A percentile compares a stretch with the other conserved stretches of the same genome.
phyloP scores from a whole-genome alignment of 2,888 invertebrate genomes.

The Bellardia pandia region DNA sequence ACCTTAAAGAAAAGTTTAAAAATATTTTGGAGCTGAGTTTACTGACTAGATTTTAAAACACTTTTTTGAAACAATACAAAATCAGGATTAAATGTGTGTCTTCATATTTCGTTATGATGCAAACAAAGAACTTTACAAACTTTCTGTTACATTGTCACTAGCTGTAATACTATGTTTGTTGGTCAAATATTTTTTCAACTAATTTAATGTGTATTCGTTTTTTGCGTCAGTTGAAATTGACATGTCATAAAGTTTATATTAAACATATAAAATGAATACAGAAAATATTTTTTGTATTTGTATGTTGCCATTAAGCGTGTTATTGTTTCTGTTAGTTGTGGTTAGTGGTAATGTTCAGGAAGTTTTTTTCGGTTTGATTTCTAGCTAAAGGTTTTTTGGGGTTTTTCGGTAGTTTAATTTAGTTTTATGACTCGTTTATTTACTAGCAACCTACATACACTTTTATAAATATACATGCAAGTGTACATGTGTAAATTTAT shows the following conservation, averaged over 20 bases:
- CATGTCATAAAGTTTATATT: slow-evolving; percentile 37
- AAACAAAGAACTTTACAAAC: too few relatives aligned
- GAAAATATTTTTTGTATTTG: slow-evolving; percentile 21
- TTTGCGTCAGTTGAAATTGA: slow-evolving; percentile 45
- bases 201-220: slow-evolving; percentile 31
- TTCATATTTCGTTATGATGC: too few relatives aligned
- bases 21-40: too few relatives aligned
- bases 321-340: slow-evolving; percentile 17
- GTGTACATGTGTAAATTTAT: too few relatives aligned
- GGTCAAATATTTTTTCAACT: slow-evolving; percentile 21
- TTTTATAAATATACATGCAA: too few relatives aligned
- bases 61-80: too few relatives aligned
- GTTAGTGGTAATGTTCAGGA: slow-evolving; percentile 3
- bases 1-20: too few relatives aligned
- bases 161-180: background rate
- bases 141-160: too few relatives aligned
- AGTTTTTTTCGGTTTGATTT: slow-evolving; percentile 10
- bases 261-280: background rate
- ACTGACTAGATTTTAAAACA: too few relatives aligned
- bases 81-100: too few relatives aligned
- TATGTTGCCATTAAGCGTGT: too few relatives aligned
- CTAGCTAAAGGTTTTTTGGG: background rate
- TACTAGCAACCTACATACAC: slow-evolving; percentile 17
- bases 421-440: slow-evolving; percentile 58
- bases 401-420: slow-evolving; percentile 48